These are phyloP conservation scores for Aphodius sticticus DNA, from an alignment of 2,888 invertebrate genomes.

Conservation along the genomic window DNA sequence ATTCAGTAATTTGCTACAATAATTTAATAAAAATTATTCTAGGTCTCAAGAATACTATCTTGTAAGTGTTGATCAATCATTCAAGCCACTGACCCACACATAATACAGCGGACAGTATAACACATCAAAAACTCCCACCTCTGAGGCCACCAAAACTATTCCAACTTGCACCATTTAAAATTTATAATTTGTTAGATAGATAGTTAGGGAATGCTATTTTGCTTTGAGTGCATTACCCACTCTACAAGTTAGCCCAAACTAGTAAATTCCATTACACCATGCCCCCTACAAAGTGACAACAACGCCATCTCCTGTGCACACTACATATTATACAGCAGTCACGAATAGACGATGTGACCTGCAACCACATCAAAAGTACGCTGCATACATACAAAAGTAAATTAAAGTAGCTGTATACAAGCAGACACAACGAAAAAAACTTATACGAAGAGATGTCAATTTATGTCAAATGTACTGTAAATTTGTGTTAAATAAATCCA, in stretches of 20 bases:
- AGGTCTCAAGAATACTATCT: too few species aligned
- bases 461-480: too few species aligned
- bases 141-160: neutral
- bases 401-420: neutral
- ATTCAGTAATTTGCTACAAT: too few species aligned
- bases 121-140: neutral
- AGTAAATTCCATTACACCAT: slow-evolving; percentile 16
- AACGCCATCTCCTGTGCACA: neutral
- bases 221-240: slow-evolving; percentile 21
- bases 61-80: too few species aligned
- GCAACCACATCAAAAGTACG: slow-evolving; percentile 16
- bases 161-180: slow-evolving; percentile 19
- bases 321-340: neutral
- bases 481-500: too few species aligned
- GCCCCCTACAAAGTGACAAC: neutral
- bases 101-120: neutral
- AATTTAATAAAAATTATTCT: too few species aligned
- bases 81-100: too few species aligned
- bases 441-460: neutral
- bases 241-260: slow-evolving; percentile 16
- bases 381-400: neutral
- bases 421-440: neutral
- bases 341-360: neutral
- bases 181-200: slow-evolving; percentile 21
- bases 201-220: slow-evolving; percentile 12